Percentiles rank a stretch among this genome's conserved stretches.
Conservation (phyloP, 2,797 vertebrate genomes). For the Coilia nasus region DNA sequence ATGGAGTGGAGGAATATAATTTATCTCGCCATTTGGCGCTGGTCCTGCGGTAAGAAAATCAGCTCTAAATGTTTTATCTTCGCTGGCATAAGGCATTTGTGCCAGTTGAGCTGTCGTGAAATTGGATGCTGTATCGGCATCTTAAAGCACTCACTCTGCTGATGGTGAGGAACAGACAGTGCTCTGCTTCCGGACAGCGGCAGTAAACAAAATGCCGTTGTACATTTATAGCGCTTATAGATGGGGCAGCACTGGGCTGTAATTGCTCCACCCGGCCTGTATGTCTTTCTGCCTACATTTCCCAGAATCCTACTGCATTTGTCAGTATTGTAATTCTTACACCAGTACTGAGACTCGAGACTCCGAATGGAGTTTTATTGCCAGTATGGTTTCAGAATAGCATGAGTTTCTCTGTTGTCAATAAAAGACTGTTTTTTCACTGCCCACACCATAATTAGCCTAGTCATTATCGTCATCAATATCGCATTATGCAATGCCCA, state of each 20-base stretch:
- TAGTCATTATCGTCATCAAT: background rate
- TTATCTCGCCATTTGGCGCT: conserved; percentile 10
- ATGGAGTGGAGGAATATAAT: conserved; percentile 24
- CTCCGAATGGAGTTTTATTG: background rate
- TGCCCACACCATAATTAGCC: background rate
- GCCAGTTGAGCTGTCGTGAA: background rate
- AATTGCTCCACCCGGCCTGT: background rate
- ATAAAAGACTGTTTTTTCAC: background rate
- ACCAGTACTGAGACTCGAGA: background rate
- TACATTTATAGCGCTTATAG: background rate
- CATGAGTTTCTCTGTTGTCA: background rate
- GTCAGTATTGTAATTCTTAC: background rate
- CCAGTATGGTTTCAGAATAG: background rate
- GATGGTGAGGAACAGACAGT: background rate
- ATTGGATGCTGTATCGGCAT: background rate
- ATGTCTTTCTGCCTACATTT: background rate
- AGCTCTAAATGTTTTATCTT: conserved; percentile 25
- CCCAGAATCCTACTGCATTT: conserved; percentile 2
- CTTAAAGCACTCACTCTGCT: conserved; percentile 7
- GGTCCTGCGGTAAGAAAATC: background rate
- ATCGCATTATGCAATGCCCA: background rate
- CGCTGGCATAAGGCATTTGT: background rate
- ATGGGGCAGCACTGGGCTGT: background rate
- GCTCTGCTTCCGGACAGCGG: background rate
- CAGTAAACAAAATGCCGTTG: background rate